phyloP scores from a whole-genome alignment of 2,113 vertebrate species.

The Okapia johnstoni region DNA sequence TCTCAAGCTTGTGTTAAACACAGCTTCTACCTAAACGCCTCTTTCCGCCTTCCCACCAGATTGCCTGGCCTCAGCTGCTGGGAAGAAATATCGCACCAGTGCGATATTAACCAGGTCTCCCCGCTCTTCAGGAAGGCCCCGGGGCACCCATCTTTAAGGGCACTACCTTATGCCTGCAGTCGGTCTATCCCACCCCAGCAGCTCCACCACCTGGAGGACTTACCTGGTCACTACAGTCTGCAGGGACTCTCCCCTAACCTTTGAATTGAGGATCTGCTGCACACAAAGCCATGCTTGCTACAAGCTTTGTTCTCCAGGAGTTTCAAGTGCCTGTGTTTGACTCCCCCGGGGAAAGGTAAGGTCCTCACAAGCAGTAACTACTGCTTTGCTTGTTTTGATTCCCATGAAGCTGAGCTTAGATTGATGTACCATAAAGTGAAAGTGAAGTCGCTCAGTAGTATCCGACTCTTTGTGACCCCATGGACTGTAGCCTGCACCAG shows the following conservation, averaged over 20 bases:
- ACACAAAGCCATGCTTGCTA: too few relatives aligned
- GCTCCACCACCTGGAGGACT: too few relatives aligned
- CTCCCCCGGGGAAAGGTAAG: not conserved
- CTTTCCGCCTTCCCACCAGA: not conserved
- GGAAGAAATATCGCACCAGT: not conserved
- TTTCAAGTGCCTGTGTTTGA: not conserved
- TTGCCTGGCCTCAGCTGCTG: not conserved
- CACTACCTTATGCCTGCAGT: not conserved
- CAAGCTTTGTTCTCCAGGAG: not conserved
- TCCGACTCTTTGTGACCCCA: not conserved
- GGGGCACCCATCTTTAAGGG: not conserved
- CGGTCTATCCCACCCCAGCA: not conserved
- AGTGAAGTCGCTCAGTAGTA: not conserved
- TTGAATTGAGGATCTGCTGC: not conserved
- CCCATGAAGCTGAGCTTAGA: conserved; percentile 3
- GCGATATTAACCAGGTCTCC: not conserved
- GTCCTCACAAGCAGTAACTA: not conserved
- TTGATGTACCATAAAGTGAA: not conserved
- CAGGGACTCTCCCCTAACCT: not conserved
- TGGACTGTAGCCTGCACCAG: not conserved
- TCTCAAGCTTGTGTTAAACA: not conserved
- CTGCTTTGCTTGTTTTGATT: conserved; percentile 35
- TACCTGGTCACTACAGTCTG: not conserved
- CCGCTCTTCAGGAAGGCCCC: not conserved
- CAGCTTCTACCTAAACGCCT: not conserved